phyloP scores from a whole-genome alignment of 2,113 vertebrate species.

The Monopterus albus region DNA sequence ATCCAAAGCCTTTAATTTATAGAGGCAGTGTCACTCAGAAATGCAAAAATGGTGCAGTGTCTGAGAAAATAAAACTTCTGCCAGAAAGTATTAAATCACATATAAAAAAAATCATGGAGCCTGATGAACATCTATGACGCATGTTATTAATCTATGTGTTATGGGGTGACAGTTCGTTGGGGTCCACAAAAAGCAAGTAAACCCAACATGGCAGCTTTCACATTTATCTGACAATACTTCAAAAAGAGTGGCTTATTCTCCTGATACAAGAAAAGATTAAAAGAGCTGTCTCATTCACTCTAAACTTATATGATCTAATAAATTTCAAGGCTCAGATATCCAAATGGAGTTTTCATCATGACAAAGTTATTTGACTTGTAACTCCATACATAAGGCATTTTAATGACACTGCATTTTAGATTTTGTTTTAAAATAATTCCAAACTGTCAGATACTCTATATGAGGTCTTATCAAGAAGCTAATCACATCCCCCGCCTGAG shows the following conservation, averaged over 20 bases:
- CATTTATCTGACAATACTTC: background rate
- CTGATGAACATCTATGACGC: background rate
- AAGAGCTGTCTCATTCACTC: background rate
- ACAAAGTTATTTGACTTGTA: slow-evolving; percentile 10
- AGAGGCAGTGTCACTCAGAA: background rate
- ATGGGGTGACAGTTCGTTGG: background rate
- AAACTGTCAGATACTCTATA: background rate
- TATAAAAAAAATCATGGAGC: background rate
- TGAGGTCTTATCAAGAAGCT: background rate
- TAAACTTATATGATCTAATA: background rate
- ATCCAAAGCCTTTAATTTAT: background rate
- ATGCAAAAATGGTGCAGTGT: background rate
- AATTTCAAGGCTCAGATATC: background rate
- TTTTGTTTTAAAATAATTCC: background rate
- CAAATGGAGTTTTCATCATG: background rate
- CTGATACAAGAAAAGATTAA: background rate
- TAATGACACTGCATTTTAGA: slow-evolving; percentile 5
- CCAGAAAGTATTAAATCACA: too few relatives aligned
- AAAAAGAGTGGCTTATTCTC: background rate
- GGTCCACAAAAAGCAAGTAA: slow-evolving; percentile 4
- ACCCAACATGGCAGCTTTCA: background rate
- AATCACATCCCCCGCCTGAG: slow-evolving; percentile 1
- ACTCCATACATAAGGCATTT: background rate
- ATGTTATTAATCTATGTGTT: slow-evolving; percentile 9
- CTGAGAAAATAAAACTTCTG: background rate